These are phyloP conservation scores for Vidua macroura DNA, from an alignment of 2,113 vertebrate genomes.

Conservation along the genomic window DNA sequence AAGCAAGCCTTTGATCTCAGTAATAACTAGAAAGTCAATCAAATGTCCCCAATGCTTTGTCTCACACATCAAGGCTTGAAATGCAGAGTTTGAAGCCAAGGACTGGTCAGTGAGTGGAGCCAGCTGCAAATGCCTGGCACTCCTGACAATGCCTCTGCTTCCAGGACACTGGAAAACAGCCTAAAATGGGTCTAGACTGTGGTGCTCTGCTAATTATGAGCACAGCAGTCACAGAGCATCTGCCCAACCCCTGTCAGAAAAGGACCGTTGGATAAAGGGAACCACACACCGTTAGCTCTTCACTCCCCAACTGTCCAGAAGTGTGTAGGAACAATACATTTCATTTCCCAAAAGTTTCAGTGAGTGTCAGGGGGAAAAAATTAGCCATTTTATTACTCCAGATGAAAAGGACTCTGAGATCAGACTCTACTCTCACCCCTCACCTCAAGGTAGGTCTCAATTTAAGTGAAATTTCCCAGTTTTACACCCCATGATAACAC, in stretches of 20 bases:
- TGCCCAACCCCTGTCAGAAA: neutral
- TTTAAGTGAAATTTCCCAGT: neutral
- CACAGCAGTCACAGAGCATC: neutral
- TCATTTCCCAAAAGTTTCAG: neutral
- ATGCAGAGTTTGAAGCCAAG: neutral
- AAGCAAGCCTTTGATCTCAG: constrained; percentile 28
- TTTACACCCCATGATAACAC: neutral
- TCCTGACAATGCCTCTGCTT: neutral
- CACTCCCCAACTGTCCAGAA: neutral
- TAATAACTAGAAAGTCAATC: constrained; percentile 46
- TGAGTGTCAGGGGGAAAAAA: neutral
- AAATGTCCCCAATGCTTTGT: constrained; percentile 14
- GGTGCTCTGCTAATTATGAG: constrained; percentile 29
- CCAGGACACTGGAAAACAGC: neutral
- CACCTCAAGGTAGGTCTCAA: neutral
- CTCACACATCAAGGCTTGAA: constrained; percentile 13
- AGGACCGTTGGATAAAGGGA: neutral
- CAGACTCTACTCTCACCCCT: neutral
- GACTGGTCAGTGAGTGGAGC: neutral
- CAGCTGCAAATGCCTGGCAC: constrained; percentile 20
- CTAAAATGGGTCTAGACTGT: neutral
- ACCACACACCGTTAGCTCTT: neutral
- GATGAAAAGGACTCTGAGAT: neutral
- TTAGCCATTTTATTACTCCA: neutral
- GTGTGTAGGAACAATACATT: neutral